Conservation (phyloP, 2,888 invertebrate species). For the Hirtodrosophila duncani region DNA sequence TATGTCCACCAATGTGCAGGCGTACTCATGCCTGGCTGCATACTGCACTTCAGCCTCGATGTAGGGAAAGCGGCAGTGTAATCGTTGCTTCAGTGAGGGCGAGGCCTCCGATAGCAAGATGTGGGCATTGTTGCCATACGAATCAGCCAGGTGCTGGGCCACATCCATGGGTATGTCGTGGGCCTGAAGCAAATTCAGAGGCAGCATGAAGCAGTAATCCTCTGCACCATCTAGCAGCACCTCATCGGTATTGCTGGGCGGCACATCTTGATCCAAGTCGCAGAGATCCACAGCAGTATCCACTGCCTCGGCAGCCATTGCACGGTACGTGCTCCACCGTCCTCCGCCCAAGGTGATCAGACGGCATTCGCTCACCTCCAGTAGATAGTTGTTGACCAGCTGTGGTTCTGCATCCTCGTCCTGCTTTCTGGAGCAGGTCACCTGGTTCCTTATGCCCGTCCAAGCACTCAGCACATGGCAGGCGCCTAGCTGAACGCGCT, state of each 20-base stretch:
- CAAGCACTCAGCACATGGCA: slow-evolving; percentile 98
- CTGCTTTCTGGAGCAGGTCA: slow-evolving; percentile 94
- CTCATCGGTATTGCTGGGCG: slow-evolving; percentile 88
- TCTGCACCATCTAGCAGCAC: slow-evolving; percentile 96
- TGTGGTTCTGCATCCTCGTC: background rate
- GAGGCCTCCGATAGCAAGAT: slow-evolving; percentile 87
- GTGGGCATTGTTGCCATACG: slow-evolving; percentile 96
- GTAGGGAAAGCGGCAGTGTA: slow-evolving; percentile 98
- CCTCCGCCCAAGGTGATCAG: slow-evolving; percentile 98
- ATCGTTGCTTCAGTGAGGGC: slow-evolving; percentile 79
- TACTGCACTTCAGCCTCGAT: slow-evolving; percentile 97
- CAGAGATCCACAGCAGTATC: slow-evolving; percentile 88
- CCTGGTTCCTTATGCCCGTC: slow-evolving; percentile 97
- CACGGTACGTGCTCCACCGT: slow-evolving; percentile 98
- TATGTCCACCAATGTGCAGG: slow-evolving; percentile 96
- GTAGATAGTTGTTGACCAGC: slow-evolving; percentile 97
- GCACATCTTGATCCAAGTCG: slow-evolving; percentile 83
- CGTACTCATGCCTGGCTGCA: slow-evolving; percentile 94
- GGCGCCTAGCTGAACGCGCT: slow-evolving; percentile 95
- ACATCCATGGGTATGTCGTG: slow-evolving; percentile 98
- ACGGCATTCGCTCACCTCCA: slow-evolving; percentile 92
- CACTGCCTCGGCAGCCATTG: slow-evolving; percentile 98
- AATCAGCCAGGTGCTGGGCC: slow-evolving; percentile 94
- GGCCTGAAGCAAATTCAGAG: slow-evolving; percentile 97
- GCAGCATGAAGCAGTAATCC: slow-evolving; percentile 97